Evolutionary conservation across 92 coral and sea anemone genomes (phyloP), one percentile per base, ranked within the genome.

Genomic region (Montipora capitata): DNA sequence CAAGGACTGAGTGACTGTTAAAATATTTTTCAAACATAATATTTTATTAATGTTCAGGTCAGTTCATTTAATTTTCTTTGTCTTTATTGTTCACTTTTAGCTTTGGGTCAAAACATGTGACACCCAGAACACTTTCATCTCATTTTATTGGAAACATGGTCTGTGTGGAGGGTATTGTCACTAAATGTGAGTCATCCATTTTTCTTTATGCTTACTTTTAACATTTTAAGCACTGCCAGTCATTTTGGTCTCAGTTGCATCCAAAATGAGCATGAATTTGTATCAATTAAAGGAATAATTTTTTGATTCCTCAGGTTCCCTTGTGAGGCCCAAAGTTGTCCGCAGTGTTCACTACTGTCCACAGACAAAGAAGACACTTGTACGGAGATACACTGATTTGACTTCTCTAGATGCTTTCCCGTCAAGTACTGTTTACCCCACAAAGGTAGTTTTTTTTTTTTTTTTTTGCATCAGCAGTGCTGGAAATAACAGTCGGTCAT

Each of bases 301-400:
- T 27, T 1, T 27, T 27, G 35, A 27, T 27, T 27, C 71, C 42
- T 68, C 57, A 97, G 99, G 99, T 52, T 97, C 99, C 2, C 82
- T 97, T 51, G 99, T 97, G 59, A 78, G 99, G 59, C 99, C 99
- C 0, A 97, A 97, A 64, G 99, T 97, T 68, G 99, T 97, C 4
- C 95, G 98, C 27, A 97, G 99, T 88, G 98, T 96, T 12, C 99
- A 97, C 68, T 97, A 97, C 90, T 97, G 99, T 35, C 99, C 99
- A 0, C 96, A 96, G 64, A 97, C 99, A 59, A 97, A 97, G 94
- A 97, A 97, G 74, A 96, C 98, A 0, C 82, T 97, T 72, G 90
- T 94, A 20, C 87, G 99, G 4, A 92, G 91, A 41, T 97, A 97
- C 79, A 97, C 98, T 15, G 99, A 97, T 67, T 89, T 97, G 91